Base-by-base conservation (phyloP, 2,113 vertebrate species). In the Genyomyrus donnyi region DNA sequence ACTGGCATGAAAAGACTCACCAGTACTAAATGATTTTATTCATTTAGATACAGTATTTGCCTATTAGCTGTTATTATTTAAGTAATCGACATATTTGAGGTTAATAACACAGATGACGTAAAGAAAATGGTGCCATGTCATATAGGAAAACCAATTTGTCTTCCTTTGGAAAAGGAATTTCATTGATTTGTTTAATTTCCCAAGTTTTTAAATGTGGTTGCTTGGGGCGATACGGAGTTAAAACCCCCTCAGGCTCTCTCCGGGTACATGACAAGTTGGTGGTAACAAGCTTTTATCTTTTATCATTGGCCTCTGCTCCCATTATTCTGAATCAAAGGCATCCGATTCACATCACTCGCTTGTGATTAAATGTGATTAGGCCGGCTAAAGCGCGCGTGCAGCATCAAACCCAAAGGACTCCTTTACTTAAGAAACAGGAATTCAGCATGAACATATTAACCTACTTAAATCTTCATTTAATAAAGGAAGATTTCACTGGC, bases 351-450 rank as follows among this genome's bases (percentile, higher is more conserved):
- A 90, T 90, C 90, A 91, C 93, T 94, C 92, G 90, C 91, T 92
- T 93, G 91, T 93, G 91, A 95, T 95, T 95, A 92, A 92, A 91
- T 89, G 90, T 90, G 87, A 93, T 92, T 93, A 94, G 90, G 24
- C 10, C 11, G 4, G 77, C 21, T 39, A 58, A 80, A 56, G 15
- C 19, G 21, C 1, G 46, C 0, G 77, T 84, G 31, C 11, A 46
- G 56, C 74, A 21, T 39, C 89, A 88, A n/a, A 83, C 27, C 42
- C 58, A 35, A 19, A 91, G 31, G 35, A 39, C 27, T 35, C 50
- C 46, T 89, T 58, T 53, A 45, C 70, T 80, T 53, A 42, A 15
- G 52, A 39, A 66, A 19, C 31, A 52, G 58, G 9, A 66, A 56
- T 62, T 21, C 31, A n/a, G n/a, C n/a, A 53, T 62, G 13, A 62